phyloP scores from a whole-genome alignment of 2,113 vertebrate genomes.

The Aptenodytes forsteri region DNA sequence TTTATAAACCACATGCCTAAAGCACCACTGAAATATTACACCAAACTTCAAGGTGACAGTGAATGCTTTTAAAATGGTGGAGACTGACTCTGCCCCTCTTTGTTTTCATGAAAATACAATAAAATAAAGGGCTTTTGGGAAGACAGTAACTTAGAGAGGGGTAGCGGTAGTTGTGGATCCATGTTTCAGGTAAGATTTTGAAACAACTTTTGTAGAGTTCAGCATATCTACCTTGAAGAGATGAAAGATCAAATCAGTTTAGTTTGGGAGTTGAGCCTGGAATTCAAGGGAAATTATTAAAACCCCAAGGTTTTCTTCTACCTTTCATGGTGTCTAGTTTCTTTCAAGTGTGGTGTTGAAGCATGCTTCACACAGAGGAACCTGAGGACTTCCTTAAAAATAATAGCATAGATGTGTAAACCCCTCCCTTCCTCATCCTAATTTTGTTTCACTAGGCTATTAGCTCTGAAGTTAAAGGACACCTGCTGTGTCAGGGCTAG shows the following conservation, averaged over 20 bases:
- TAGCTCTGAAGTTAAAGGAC: background rate
- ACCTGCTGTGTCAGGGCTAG: background rate
- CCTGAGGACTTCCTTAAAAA: background rate
- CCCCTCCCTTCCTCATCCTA: background rate
- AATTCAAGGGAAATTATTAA: background rate
- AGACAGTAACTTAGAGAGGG: background rate
- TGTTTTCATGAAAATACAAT: background rate
- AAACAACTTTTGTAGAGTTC: background rate
- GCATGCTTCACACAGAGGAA: background rate
- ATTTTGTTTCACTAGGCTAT: background rate
- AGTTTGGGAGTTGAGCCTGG: background rate
- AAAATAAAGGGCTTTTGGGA: background rate
- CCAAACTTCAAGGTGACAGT: background rate
- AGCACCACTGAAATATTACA: slow-evolving; percentile 33
- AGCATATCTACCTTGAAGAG: background rate
- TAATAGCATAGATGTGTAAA: background rate
- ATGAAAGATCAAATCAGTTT: background rate
- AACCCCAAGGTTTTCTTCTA: background rate
- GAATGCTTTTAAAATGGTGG: background rate
- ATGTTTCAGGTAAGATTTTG: background rate
- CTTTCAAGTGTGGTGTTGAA: background rate
- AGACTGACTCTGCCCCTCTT: background rate
- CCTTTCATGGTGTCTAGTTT: background rate
- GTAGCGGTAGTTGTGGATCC: background rate
- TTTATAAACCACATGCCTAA: slow-evolving; percentile 18